Percentiles rank a stretch among this genome's conserved stretches.
Conservation (phyloP, 1,140 invertebrate species). For the Eciton burchellii region DNA sequence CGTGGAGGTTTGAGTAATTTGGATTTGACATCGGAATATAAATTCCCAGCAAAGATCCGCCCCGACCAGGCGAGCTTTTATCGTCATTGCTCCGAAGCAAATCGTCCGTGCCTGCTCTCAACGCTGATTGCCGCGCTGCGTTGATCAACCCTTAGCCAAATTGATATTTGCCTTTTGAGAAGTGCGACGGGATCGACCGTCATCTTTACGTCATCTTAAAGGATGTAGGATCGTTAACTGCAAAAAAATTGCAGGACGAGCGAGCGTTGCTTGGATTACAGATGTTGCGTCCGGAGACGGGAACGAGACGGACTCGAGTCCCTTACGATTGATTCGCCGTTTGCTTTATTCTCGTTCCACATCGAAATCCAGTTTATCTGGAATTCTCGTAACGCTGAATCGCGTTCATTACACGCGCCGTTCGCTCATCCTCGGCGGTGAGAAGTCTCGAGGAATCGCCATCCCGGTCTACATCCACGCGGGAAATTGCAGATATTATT, state of each 20-base stretch:
- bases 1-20: constrained; percentile 37
- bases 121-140: not conserved
- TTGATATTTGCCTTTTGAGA: not conserved
- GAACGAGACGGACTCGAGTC: too few species aligned
- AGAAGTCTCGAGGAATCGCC: constrained; percentile 20
- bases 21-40: constrained; percentile 37
- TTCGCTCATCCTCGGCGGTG: not conserved
- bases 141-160: constrained; percentile 9
- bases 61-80: not conserved
- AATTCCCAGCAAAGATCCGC: constrained; percentile 25
- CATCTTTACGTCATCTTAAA: too few species aligned
- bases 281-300: too few species aligned
- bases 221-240: too few species aligned
- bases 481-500: constrained; percentile 36
- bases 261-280: too few species aligned
- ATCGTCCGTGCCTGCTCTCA: not conserved
- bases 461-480: not conserved
- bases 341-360: not conserved
- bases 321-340: too few species aligned
- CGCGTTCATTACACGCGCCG: not conserved
- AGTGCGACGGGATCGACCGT: too few species aligned
- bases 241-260: too few species aligned
- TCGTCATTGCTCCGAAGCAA: constrained; percentile 7
- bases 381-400: not conserved
- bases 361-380: not conserved